These are phyloP conservation scores for Lepidocolaptes lacrymiger DNA, from an alignment of 2,797 vertebrate species.

Conservation along the genomic window DNA sequence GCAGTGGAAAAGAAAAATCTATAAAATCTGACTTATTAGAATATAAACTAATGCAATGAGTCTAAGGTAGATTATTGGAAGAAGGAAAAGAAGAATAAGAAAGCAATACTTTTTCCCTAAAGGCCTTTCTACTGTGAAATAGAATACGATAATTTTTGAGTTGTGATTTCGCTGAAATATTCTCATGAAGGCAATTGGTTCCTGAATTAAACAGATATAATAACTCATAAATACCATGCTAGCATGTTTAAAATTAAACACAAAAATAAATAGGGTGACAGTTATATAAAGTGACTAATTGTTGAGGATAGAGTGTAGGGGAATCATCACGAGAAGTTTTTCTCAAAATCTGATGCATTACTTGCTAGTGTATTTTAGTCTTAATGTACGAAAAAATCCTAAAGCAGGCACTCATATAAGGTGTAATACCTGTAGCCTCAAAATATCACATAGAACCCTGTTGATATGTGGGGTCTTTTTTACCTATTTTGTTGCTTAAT, in stretches of 20 bases:
- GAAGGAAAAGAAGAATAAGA: neutral
- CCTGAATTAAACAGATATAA: neutral
- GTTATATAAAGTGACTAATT: neutral
- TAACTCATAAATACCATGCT: neutral
- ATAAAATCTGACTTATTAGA: neutral
- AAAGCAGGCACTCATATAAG: neutral
- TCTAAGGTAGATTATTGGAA: neutral
- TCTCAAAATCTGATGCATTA: neutral
- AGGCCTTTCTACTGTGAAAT: neutral
- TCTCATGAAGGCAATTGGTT: neutral
- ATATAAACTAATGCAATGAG: neutral
- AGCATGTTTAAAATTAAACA: neutral
- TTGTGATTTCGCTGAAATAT: neutral
- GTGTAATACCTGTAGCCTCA: neutral
- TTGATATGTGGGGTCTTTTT: accelerated
- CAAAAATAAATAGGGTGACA: neutral
- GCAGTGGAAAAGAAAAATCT: neutral
- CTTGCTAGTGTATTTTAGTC: neutral
- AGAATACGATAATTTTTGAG: neutral
- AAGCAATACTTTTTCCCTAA: neutral
- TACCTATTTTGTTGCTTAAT: neutral
- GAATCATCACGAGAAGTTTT: neutral
- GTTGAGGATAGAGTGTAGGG: neutral
- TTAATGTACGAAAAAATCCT: neutral
- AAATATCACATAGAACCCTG: neutral